Evolutionary conservation across 2,113 vertebrate species (phyloP).

Genomic region (Podocnemis expansa): DNA sequence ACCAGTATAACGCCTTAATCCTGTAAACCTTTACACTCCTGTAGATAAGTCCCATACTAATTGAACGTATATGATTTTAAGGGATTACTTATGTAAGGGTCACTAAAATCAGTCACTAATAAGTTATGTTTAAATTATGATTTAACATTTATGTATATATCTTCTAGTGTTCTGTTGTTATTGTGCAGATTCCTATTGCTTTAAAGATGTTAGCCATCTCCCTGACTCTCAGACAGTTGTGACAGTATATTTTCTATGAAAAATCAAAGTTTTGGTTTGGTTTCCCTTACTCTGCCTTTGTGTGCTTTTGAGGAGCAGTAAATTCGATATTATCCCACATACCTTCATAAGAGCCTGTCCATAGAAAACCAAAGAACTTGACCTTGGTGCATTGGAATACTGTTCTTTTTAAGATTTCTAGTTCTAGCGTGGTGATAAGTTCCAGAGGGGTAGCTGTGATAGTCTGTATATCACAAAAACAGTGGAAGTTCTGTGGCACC

Average conservation of each 20-base stretch:
- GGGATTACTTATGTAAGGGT: neutral
- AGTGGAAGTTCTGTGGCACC: too few relatives aligned
- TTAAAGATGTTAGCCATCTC: neutral
- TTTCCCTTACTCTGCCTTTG: neutral
- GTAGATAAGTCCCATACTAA: neutral
- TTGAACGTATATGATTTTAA: neutral
- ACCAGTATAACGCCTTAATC: neutral
- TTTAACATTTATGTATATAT: neutral
- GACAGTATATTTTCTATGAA: neutral
- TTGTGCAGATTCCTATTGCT: neutral
- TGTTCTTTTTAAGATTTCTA: neutral
- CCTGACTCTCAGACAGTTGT: neutral
- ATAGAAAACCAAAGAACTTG: neutral
- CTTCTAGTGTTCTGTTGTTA: neutral
- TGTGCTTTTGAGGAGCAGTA: neutral
- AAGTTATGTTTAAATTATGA: slow-evolving; percentile 6
- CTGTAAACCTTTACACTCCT: neutral
- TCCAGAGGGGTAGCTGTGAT: too few relatives aligned
- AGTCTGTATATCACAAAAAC: too few relatives aligned
- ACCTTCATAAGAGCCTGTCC: neutral
- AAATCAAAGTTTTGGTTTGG: neutral
- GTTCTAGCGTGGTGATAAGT: too few relatives aligned
- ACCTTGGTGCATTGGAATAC: neutral
- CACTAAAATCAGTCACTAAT: neutral
- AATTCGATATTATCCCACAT: neutral